phyloP scores from a whole-genome alignment of 2,113 vertebrate species.

The Elgaria multicarinata region DNA sequence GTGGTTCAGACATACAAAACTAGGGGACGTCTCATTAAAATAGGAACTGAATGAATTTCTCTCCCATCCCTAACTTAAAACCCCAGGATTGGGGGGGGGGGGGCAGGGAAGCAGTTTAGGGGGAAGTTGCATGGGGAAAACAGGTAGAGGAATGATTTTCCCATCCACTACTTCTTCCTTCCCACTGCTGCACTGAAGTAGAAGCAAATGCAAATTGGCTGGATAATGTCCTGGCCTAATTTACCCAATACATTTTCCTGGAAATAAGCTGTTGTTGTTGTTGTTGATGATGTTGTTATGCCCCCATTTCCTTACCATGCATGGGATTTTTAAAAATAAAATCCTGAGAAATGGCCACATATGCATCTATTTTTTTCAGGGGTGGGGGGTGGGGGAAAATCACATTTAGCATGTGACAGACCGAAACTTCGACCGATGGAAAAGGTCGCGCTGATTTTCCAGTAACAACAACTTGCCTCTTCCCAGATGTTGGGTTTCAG shows the following conservation, averaged over 20 bases:
- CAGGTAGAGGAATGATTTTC: not conserved
- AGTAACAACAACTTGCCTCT: constrained; percentile 47
- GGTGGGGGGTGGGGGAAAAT: constrained; percentile 34
- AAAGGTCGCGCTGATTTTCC: constrained; percentile 46
- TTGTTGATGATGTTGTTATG: too few relatives aligned
- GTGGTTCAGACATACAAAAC: too few relatives aligned
- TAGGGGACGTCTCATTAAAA: too few relatives aligned
- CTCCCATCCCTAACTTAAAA: too few relatives aligned
- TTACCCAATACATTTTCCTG: not conserved
- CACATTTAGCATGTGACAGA: fast-evolving
- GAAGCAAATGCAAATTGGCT: not conserved
- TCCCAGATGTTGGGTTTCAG: constrained; percentile 57
- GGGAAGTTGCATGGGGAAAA: not conserved
- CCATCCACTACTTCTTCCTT: not conserved
- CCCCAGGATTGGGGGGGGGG: too few relatives aligned
- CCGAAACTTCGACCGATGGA: constrained; percentile 32
- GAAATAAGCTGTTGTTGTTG: too few relatives aligned
- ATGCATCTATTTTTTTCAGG: not conserved
- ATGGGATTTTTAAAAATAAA: not conserved
- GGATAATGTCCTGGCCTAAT: not conserved
- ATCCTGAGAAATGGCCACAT: constrained; percentile 4
- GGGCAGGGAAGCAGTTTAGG: not conserved
- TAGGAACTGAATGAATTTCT: too few relatives aligned
- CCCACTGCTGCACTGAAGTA: not conserved
- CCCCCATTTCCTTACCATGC: too few relatives aligned